Evolutionary conservation across 2,113 vertebrate genomes (phyloP), one percentile per base, ranked within the genome.

Genomic region (Odontesthes bonariensis): DNA sequence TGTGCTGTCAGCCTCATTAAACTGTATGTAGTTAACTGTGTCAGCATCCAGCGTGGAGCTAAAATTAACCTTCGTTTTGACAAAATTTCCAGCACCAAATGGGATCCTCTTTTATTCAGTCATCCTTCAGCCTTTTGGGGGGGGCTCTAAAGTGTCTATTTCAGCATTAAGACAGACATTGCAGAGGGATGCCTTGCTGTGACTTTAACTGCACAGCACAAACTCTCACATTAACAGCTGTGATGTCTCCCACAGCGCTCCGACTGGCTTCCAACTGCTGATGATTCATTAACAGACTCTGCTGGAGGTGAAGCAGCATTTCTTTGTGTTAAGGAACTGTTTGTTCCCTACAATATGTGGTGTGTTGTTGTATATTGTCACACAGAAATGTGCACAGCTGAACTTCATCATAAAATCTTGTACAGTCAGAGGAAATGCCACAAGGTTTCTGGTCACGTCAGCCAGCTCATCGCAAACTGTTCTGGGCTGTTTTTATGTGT

Each of bases 201-300:
- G 33, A 23, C 64, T 54, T 67, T 23, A 53, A 53, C 33, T 40
- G 32, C n/a, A 38, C 35, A 66, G 63, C 64, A 70, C 62, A 80
- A 61, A 68, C 67, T 1, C 31, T 23, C 69, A 22, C 17, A 10
- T 67, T 75, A 46, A 53, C 79, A 84, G 81, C 88, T 71, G 88
- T 11, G 56, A 49, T 0, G n/a, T 65, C 63, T 88, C 83, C 79
- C 83, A 76, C 81, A 8, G 81, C 32, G 47, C 57, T 55, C 19
- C 1, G 31, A 78, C 68, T 49, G 77, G 59, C 61, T 73, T 82
- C 85, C 73, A 69, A 73, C 85, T 72, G 83, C 38, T 79, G 79
- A 66, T 66, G 79, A 83, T 83, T 90, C 82, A 85, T 90, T 86
- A 79, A 85, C 84, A 75, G 54, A 35, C 86, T 82, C 83, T 5